phyloP scores from a whole-genome alignment of 2,113 vertebrate species.

The Silurus meridionalis region DNA sequence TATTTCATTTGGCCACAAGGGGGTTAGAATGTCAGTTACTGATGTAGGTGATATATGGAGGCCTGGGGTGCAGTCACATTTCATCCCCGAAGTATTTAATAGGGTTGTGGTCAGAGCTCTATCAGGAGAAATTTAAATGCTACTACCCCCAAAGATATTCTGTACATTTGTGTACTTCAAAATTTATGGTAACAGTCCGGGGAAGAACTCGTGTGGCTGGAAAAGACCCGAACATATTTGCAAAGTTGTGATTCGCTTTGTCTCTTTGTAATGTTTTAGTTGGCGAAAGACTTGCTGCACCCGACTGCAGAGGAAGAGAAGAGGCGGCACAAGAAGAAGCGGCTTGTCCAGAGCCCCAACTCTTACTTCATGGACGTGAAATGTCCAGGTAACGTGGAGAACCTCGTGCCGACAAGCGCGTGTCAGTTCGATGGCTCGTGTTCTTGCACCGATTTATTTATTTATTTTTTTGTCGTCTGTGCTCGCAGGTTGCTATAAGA shows the following conservation, averaged over 20 bases:
- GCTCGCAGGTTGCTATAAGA: conserved; percentile 78
- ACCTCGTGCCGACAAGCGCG: too few species aligned
- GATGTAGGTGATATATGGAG: too few species aligned
- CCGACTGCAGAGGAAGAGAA: conserved; percentile 89
- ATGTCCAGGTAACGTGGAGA: conserved; percentile 76
- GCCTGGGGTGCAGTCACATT: too few species aligned
- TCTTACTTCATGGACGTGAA: conserved; percentile 93
- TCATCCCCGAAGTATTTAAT: too few species aligned
- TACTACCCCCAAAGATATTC: too few species aligned
- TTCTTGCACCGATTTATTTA: neutral
- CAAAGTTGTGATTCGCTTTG: neutral
- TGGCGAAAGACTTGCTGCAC: conserved; percentile 89
- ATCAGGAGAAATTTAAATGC: too few species aligned
- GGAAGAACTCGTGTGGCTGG: too few species aligned
- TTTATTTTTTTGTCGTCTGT: neutral
- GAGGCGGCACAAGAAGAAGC: conserved; percentile 91
- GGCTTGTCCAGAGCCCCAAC: conserved; percentile 89
- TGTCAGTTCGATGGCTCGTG: neutral
- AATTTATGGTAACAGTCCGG: too few species aligned
- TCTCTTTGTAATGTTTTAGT: conserved; percentile 52
- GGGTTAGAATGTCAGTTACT: too few species aligned
- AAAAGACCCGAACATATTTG: neutral
- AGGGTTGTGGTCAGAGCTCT: too few species aligned
- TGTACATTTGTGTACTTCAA: too few species aligned
- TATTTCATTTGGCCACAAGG: too few species aligned